Evolutionary conservation across 2,888 invertebrate genomes (phyloP).

Genomic region (Philhelius pedissequus): DNA sequence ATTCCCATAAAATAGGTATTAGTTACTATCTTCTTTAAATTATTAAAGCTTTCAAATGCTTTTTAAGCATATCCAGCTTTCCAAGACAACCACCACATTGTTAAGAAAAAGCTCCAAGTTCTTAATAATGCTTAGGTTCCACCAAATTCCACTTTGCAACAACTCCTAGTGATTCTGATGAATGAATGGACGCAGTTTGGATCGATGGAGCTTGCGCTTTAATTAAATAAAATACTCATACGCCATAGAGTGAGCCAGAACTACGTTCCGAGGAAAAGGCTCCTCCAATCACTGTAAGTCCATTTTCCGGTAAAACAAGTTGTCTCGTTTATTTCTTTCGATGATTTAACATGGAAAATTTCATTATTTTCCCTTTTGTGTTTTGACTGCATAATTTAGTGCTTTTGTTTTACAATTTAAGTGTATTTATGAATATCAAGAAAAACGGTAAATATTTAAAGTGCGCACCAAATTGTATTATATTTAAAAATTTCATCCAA

Average conservation of each 20-base stretch:
- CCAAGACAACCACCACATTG: background rate
- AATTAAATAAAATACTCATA: slow-evolving; percentile 48
- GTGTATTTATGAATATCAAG: background rate
- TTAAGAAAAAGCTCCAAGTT: background rate
- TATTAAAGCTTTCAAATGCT: too few relatives aligned
- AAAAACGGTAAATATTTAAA: background rate
- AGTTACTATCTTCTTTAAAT: too few relatives aligned
- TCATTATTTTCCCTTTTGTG: background rate
- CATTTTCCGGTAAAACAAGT: slow-evolving; percentile 66
- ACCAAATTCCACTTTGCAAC: slow-evolving; percentile 37
- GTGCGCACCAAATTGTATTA: background rate
- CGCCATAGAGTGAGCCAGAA: slow-evolving; percentile 64
- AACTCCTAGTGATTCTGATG: slow-evolving; percentile 33
- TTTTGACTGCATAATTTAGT: background rate
- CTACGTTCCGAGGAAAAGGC: slow-evolving; percentile 34
- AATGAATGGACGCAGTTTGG: slow-evolving; percentile 59
- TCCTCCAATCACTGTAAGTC: slow-evolving; percentile 42
- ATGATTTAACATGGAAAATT: slow-evolving; percentile 4
- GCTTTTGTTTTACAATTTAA: background rate
- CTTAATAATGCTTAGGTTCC: slow-evolving; percentile 28
- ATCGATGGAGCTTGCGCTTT: slow-evolving; percentile 63
- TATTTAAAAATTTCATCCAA: background rate
- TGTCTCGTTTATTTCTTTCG: slow-evolving; percentile 3
- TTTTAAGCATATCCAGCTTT: too few relatives aligned
- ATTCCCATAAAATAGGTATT: too few relatives aligned